Evolutionary conservation across 2,113 vertebrate species (phyloP).

Genomic region (Dendropsophus ebraccatus): DNA sequence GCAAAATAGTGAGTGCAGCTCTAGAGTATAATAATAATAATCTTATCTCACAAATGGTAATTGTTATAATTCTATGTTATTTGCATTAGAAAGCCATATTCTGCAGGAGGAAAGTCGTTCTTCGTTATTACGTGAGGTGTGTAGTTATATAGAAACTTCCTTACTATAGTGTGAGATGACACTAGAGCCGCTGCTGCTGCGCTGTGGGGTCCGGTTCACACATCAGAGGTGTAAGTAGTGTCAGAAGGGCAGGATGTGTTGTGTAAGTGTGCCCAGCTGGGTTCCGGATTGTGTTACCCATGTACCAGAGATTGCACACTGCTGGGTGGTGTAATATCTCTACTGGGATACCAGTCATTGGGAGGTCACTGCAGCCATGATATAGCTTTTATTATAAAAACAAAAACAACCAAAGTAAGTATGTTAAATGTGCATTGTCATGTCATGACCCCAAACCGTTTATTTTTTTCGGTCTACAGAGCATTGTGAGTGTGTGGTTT

Average conservation of each 20-base stretch:
- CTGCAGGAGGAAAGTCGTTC: not conserved
- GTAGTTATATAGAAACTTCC: slow-evolving; percentile 8
- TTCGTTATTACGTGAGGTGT: slow-evolving; percentile 15
- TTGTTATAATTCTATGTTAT: too few relatives aligned
- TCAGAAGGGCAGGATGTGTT: not conserved
- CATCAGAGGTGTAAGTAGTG: not conserved
- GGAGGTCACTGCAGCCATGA: too few relatives aligned
- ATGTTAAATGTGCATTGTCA: too few relatives aligned
- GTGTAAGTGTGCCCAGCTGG: not conserved
- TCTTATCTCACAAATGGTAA: too few relatives aligned
- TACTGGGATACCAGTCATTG: not conserved
- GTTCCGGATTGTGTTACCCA: not conserved
- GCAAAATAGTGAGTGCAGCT: too few relatives aligned
- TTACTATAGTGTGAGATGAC: not conserved
- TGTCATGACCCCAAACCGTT: too few relatives aligned
- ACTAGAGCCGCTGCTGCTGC: not conserved
- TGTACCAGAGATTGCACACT: not conserved
- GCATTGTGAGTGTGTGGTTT: too few relatives aligned
- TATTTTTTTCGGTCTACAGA: too few relatives aligned
- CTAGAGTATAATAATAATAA: too few relatives aligned
- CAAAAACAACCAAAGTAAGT: too few relatives aligned
- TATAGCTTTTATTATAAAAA: too few relatives aligned
- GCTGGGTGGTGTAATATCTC: not conserved
- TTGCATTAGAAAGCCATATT: not conserved
- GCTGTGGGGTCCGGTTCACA: not conserved